These are phyloP conservation scores for Bicyclus anynana DNA, from an alignment of 1,140 invertebrate species.

Conservation along the genomic window DNA sequence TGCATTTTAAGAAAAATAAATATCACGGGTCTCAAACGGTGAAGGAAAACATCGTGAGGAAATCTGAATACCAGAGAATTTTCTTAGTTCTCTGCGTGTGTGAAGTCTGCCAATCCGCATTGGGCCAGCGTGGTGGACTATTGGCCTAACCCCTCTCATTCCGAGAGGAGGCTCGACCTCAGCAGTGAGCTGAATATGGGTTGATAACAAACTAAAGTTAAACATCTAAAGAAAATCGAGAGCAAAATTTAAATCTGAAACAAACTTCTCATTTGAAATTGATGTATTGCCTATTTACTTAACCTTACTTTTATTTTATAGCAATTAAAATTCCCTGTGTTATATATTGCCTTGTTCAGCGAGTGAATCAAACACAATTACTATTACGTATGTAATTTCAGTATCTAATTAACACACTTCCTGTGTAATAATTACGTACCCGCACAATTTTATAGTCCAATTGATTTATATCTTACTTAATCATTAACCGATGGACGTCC, in stretches of 20 bases:
- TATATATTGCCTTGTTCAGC: slow-evolving; percentile 14
- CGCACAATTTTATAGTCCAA: neutral
- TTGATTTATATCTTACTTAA: no score
- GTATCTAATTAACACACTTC: slow-evolving; percentile 49
- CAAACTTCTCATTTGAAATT: neutral
- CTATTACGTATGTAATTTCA: slow-evolving; percentile 24
- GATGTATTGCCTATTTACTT: neutral
- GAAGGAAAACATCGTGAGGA: no score
- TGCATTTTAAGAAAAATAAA: no score
- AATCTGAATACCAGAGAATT: no score
- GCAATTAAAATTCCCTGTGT: slow-evolving; percentile 14
- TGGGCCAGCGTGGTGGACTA: no score
- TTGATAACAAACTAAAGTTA: neutral
- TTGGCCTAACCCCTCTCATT: no score
- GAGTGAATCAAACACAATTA: slow-evolving; percentile 21
- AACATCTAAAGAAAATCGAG: neutral
- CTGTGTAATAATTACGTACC: slow-evolving; percentile 28
- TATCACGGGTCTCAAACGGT: no score
- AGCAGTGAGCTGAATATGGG: no score
- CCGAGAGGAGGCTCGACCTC: no score
- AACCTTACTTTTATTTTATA: slow-evolving; percentile 10
- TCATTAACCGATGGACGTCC: no score
- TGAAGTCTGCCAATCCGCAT: no score
- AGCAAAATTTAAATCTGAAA: neutral
- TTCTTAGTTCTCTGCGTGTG: no score